Evolutionary conservation across 2,888 invertebrate species (phyloP), one percentile per base, ranked within the genome.

Genomic region (Eupithecia pulchellata): DNA sequence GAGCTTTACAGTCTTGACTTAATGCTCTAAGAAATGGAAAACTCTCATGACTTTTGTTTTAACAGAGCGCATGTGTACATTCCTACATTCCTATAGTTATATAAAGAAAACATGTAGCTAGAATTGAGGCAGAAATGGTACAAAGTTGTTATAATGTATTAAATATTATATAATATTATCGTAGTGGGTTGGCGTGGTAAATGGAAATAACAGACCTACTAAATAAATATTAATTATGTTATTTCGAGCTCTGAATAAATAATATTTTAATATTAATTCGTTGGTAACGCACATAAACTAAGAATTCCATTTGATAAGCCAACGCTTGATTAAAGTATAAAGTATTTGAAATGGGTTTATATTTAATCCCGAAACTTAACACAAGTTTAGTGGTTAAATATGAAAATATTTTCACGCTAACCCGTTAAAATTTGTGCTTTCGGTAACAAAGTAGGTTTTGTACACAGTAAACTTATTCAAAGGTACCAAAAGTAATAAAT

Each of bases 301-400:
- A n/a, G 36, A 61, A 61, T 61, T 61, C 61, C 61, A 25, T 32
- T 61, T 61, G 32, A 32, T 32, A 61, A 61, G 57, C 29, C 14
- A 57, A 14, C 8, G 11, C 34, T 61, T 61, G 6, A 61, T 36
- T n/a, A 20, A 36, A 25, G 32, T 34, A 13, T 61, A 14, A 20
- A 61, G 13, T 61, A 32, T 61, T 61, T 20, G 32, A 25, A 20
- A 47, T 30, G 60, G 30, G 20, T 9, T 34, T 30, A n/a, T n/a
- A n/a, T n/a, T n/a, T n/a, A n/a, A n/a, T n/a, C n/a, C n/a, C n/a
- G n/a, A n/a, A n/a, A n/a, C n/a, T n/a, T n/a, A n/a, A n/a, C n/a
- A n/a, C n/a, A 52, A 13, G n/a, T 52, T 25, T 25, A 52, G 25
- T n/a, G 25, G 11, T 25, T 52, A 20, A 52, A 20, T 20, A 47